Evolutionary conservation across 2,797 vertebrate genomes (phyloP), one percentile per base, ranked within the genome.

Genomic region (Acanthis flammea): DNA sequence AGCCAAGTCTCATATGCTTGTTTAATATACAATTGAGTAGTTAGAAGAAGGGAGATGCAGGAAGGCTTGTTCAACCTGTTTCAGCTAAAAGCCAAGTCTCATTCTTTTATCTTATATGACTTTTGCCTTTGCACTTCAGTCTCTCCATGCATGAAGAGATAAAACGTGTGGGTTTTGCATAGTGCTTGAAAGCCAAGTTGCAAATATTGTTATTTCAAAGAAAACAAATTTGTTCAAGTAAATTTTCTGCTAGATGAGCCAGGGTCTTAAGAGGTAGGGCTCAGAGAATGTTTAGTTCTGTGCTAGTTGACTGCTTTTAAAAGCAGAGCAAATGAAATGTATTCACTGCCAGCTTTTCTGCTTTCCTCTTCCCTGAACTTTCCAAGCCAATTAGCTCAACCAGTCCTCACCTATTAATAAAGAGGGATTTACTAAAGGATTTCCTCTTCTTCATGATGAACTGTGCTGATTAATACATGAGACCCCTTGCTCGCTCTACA

Each of bases 331-430:
- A 86, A 84, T 60, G 12, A 92, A 91, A 94, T 35, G 16, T 47
- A 87, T 75, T 91, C 71, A 70, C 79, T 68, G 75, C 22, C 51
- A 90, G 47, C 67, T 93, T 94, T 93, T 81, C 77, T 72, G 76
- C 87, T 92, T 90, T 81, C 37, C 73, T 94, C 67, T 87, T 66
- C 68, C 88, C 62, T 77, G 80, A 94, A 86, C 66, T 68, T 91
- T 81, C 42, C 27, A 94, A 92, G 80, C 90, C 94, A 97, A 96
- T 97, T 96, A 97, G 54, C 73, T 67, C 63, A 96, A 87, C 27
- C 58, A 74, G 53, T 72, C 77, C 88, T 92, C 77, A 88, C 83
- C 80, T 77, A 71, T 86, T 84, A 91, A 96, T 78, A 92, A 87
- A 81, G 39, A 85, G 27, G 53, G 53, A 76, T 91, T 88, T 85